Conservation (phyloP, 2,888 invertebrate species). For the Drosophila maculinotata region DNA sequence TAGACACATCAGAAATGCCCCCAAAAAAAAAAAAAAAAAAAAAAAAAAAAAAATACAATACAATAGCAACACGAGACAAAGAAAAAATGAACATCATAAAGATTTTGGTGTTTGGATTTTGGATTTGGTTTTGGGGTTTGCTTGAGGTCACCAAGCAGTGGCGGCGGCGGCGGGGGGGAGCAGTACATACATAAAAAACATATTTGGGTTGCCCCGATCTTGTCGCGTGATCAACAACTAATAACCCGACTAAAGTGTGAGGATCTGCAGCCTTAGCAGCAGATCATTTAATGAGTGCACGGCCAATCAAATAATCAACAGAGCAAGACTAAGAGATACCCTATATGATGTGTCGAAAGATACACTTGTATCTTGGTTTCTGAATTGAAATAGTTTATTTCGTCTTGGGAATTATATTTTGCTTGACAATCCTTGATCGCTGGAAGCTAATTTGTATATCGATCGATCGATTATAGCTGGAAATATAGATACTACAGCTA, state of each 20-base stretch:
- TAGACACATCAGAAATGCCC: slow-evolving; percentile 26
- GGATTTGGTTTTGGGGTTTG: slow-evolving; percentile 10
- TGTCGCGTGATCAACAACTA: slow-evolving; percentile 64
- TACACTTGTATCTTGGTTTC: too few relatives aligned
- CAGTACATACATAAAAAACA: slow-evolving; percentile 12
- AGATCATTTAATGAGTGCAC: slow-evolving; percentile 6
- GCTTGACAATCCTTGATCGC: too few relatives aligned
- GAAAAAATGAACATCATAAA: slow-evolving; percentile 35
- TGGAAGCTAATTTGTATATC: too few relatives aligned
- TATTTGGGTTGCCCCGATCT: slow-evolving; percentile 45
- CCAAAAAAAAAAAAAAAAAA: slow-evolving; percentile 17
- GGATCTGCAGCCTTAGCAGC: slow-evolving; percentile 17
- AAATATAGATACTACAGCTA: too few relatives aligned
- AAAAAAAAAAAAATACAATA: slow-evolving; percentile 9
- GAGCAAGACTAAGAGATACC: not conserved
- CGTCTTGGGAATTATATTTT: too few relatives aligned
- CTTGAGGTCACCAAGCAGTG: slow-evolving; percentile 19
- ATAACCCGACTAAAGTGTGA: slow-evolving; percentile 55
- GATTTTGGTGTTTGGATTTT: slow-evolving; percentile 7
- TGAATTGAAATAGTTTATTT: too few relatives aligned
- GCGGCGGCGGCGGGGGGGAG: not conserved
- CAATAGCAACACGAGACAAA: slow-evolving; percentile 8
- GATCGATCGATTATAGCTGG: too few relatives aligned
- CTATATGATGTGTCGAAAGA: not conserved
- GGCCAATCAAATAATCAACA: too few relatives aligned